phyloP scores from a whole-genome alignment of 2,113 vertebrate species.

The Merops nubicus region DNA sequence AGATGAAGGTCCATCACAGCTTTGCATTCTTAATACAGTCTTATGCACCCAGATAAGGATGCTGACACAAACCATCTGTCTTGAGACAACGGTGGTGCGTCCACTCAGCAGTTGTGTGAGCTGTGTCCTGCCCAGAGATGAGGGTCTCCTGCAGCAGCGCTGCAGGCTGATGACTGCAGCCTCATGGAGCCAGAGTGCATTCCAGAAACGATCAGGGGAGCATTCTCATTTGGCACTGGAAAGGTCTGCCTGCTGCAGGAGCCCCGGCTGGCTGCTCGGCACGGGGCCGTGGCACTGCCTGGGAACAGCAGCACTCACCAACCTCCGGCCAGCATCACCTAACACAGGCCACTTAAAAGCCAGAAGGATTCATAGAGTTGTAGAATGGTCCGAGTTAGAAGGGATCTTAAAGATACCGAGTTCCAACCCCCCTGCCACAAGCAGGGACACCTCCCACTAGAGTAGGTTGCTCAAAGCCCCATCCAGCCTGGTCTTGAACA shows the following conservation, averaged over 20 bases:
- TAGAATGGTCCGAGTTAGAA: too few species aligned
- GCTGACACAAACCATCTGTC: rapidly evolving
- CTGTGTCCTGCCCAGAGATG: rapidly evolving
- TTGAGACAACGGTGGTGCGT: rapidly evolving
- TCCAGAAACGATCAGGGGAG: background rate
- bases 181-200: rapidly evolving
- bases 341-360: rapidly evolving
- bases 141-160: rapidly evolving
- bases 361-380: rapidly evolving
- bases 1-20: background rate
- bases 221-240: rapidly evolving
- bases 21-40: background rate
- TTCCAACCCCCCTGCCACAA: too few species aligned
- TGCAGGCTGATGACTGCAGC: rapidly evolving
- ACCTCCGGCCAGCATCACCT: background rate
- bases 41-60: rapidly evolving
- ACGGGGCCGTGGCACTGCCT: rapidly evolving
- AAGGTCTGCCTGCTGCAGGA: background rate
- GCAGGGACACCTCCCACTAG: too few species aligned
- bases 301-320: background rate
- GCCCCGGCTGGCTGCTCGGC: background rate
- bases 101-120: rapidly evolving
- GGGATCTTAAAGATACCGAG: too few species aligned
- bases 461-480: too few species aligned
- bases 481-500: too few species aligned